These are phyloP conservation scores for Rhabdophis nuchalis DNA, from an alignment of 2,797 vertebrate genomes.

Conservation along the genomic window DNA sequence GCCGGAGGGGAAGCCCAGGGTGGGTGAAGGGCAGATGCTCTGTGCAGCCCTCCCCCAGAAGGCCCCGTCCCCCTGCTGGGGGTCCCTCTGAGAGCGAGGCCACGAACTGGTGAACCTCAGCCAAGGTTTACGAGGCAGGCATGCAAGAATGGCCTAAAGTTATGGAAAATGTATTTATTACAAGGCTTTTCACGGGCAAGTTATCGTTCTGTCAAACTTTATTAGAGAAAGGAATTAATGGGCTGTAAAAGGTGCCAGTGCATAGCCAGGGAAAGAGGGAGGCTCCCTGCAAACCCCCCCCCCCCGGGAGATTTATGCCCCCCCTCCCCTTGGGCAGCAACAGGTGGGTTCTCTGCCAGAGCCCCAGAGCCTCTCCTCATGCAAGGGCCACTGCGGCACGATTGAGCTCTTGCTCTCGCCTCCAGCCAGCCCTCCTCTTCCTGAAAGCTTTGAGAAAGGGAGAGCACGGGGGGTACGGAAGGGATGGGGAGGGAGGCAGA, in stretches of 20 bases:
- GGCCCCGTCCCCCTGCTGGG: not conserved
- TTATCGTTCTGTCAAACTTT: constrained; percentile 86
- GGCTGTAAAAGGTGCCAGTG: constrained; percentile 82
- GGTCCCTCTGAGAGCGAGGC: constrained; percentile 26
- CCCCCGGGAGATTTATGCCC: constrained; percentile 75
- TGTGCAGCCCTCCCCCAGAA: not conserved
- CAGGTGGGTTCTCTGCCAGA: constrained; percentile 51
- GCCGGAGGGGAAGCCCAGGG: not conserved
- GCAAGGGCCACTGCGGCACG: not conserved
- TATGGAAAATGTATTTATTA: constrained; percentile 81
- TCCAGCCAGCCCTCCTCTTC: not conserved
- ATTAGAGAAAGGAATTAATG: constrained; percentile 84
- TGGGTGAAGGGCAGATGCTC: not conserved
- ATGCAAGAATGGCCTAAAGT: constrained; percentile 73
- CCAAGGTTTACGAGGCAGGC: constrained; percentile 74
- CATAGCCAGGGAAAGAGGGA: constrained; percentile 76
- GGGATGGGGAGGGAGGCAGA: not conserved
- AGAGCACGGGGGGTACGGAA: not conserved
- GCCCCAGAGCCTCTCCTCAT: not conserved
- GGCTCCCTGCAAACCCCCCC: constrained; percentile 74
- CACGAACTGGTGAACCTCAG: constrained; percentile 64
- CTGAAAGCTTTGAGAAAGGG: not conserved
- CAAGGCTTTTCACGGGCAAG: constrained; percentile 80
- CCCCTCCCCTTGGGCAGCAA: constrained; percentile 74
- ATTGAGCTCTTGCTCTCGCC: not conserved